Conservation (phyloP, 2,113 vertebrate species). For the Conger conger region DNA sequence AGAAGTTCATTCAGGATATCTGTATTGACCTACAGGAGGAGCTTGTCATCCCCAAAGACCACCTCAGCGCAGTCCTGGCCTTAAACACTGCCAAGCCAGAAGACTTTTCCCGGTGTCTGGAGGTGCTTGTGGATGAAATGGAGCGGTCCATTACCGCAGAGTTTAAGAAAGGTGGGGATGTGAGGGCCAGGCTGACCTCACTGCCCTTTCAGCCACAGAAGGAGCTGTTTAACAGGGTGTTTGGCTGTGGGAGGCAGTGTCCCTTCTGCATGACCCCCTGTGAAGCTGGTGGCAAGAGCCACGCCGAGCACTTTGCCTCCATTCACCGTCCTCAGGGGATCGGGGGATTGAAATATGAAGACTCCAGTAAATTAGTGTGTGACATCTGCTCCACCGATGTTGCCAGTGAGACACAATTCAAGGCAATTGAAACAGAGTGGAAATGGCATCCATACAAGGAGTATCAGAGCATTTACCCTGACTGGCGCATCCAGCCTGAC, state of each 20-base stretch:
- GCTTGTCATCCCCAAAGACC: constrained; percentile 52
- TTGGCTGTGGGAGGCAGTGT: constrained; percentile 69
- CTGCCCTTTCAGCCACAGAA: constrained; percentile 52
- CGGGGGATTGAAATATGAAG: fast-evolving
- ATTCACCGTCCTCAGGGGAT: constrained; percentile 54
- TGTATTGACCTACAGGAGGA: constrained; percentile 49
- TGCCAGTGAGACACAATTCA: not conserved
- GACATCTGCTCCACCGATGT: constrained; percentile 45
- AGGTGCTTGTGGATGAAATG: constrained; percentile 39
- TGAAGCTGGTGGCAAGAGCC: constrained; percentile 54
- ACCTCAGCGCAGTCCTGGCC: constrained; percentile 46
- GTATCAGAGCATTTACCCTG: constrained; percentile 47
- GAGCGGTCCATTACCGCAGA: constrained; percentile 20
- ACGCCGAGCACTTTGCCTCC: constrained; percentile 51
- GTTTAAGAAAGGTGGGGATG: not conserved
- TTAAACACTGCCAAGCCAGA: constrained; percentile 39
- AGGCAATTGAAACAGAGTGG: fast-evolving
- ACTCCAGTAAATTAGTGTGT: fast-evolving
- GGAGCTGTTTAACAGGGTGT: constrained; percentile 53
- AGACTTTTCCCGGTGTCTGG: constrained; percentile 52
- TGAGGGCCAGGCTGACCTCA: constrained; percentile 2
- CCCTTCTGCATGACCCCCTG: constrained; percentile 65
- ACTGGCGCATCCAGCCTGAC: constrained; percentile 67
- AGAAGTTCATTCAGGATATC: constrained; percentile 43
- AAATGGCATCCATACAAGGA: constrained; percentile 25